These are phyloP conservation scores for Asbolus verrucosus DNA, from an alignment of 1,140 invertebrate genomes.

Conservation along the genomic window DNA sequence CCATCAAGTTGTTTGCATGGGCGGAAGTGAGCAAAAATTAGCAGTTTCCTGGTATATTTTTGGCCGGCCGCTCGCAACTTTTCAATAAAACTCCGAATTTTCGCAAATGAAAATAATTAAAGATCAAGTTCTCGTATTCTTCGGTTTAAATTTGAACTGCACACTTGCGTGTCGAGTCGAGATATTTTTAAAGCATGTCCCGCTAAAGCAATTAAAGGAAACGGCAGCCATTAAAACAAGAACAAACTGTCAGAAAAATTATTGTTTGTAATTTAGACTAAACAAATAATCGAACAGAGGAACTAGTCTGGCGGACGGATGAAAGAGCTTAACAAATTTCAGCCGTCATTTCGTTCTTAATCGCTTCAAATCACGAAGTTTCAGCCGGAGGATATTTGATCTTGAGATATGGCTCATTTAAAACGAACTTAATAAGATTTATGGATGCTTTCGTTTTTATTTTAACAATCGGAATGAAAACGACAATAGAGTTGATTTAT, in stretches of 20 bases:
- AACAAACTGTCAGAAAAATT: not conserved
- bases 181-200: not conserved
- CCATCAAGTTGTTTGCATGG: no score
- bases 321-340: not conserved
- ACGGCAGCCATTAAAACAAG: not conserved
- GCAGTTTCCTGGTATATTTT: conserved; percentile 16
- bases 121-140: no score
- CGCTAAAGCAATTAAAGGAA: conserved; percentile 2
- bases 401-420: no score
- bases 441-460: conserved; percentile 18
- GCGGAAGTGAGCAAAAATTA: conserved; percentile 23
- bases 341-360: not conserved
- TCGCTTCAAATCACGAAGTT: not conserved
- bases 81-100: not conserved
- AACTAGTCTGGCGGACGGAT: not conserved
- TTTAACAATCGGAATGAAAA: no score
- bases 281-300: conserved; percentile 12
- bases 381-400: not conserved
- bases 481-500: no score
- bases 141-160: not conserved
- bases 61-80: no score
- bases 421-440: no score
- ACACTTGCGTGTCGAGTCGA: not conserved
- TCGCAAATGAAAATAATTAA: not conserved
- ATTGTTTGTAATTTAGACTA: conserved; percentile 18